These are phyloP conservation scores for Dichetophora obliterata DNA, from an alignment of 2,888 invertebrate genomes.

Conservation along the genomic window DNA sequence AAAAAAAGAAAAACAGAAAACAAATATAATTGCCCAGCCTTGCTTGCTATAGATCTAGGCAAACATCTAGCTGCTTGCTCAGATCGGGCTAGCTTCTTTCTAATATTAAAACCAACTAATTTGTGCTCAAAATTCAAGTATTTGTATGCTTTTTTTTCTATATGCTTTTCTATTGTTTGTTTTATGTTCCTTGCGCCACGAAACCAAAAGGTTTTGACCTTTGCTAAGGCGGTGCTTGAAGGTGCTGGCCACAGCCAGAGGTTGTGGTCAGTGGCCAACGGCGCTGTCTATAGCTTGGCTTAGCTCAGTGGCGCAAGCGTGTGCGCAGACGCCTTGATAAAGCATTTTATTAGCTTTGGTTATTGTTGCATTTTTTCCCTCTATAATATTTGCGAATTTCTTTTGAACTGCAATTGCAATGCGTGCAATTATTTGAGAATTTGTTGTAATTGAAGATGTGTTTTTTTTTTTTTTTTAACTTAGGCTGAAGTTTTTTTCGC, in stretches of 20 bases:
- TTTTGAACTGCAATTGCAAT: conserved; percentile 23
- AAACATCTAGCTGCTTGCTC: not conserved
- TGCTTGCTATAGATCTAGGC: not conserved
- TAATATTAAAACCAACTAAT: conserved; percentile 20
- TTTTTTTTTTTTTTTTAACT: not conserved
- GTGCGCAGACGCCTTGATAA: conserved; percentile 10
- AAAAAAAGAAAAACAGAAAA: not conserved
- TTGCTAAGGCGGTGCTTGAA: conserved; percentile 15
- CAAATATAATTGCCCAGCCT: conserved; percentile 17
- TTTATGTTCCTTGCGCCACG: not conserved
- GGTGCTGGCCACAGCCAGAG: not conserved
- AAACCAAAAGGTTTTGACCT: conserved; percentile 24
- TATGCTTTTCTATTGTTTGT: not conserved
- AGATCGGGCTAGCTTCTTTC: not conserved
- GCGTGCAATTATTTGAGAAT: conserved; percentile 34
- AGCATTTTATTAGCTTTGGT: conserved; percentile 16
- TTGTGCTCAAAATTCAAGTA: conserved; percentile 11
- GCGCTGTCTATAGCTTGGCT: no score
- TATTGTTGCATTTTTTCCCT: not conserved
- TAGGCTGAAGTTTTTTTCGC: no score
- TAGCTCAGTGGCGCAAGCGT: conserved; percentile 6
- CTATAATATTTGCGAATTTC: not conserved
- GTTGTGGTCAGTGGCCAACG: conserved; percentile 18
- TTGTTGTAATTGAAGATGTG: conserved; percentile 23
- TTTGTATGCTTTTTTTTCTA: not conserved